phyloP scores from a whole-genome alignment of 1,140 invertebrate species.

The Diabrotica undecimpunctata region DNA sequence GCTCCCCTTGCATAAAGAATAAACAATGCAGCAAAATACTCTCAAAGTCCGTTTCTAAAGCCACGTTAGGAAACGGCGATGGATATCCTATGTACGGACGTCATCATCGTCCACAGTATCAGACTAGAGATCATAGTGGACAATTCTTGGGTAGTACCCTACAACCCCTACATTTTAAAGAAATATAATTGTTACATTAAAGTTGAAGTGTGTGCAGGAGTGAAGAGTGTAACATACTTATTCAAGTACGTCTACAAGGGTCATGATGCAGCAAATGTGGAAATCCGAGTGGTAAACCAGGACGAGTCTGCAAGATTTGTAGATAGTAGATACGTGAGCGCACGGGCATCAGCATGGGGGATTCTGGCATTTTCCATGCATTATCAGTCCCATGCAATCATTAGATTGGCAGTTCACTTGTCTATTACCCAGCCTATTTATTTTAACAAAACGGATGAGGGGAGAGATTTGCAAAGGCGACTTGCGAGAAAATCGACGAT shows the following conservation, averaged over 20 bases:
- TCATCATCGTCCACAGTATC: neutral
- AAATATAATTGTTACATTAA: neutral
- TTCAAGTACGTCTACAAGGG: too few species aligned
- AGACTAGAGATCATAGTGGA: too few species aligned
- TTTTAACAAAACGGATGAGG: too few species aligned
- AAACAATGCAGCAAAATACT: neutral
- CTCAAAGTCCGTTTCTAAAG: neutral
- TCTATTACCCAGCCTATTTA: too few species aligned
- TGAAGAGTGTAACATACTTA: neutral
- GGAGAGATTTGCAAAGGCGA: too few species aligned
- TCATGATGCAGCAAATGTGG: too few species aligned
- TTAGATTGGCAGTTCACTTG: too few species aligned
- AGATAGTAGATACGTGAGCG: too few species aligned
- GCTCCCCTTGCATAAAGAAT: neutral
- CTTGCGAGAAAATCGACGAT: neutral
- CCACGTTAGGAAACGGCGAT: neutral
- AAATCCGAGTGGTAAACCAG: too few species aligned
- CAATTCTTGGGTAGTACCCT: neutral
- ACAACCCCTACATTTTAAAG: neutral
- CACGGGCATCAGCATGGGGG: neutral
- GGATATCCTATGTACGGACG: neutral
- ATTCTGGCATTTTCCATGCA: neutral
- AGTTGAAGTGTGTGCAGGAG: neutral
- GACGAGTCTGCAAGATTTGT: too few species aligned
- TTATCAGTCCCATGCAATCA: too few species aligned